Conservation (phyloP, 2,797 vertebrate species). For the Lindbergichthys nudifrons region DNA sequence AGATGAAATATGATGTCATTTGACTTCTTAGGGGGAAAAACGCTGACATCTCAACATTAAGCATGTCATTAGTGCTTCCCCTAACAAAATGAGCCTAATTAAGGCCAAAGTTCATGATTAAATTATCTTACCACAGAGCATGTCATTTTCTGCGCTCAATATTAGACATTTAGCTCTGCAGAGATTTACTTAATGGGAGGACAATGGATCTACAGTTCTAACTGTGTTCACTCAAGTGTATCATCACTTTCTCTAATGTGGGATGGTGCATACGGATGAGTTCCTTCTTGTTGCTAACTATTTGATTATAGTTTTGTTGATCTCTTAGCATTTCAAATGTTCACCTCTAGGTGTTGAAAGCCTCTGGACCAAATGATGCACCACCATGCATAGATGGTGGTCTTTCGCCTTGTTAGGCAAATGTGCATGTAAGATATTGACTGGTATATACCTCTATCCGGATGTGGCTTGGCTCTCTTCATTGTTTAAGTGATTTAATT, state of each 20-base stretch:
- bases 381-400: slow-evolving; percentile 30
- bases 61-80: slow-evolving; percentile 64
- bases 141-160: slow-evolving; percentile 46
- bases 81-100: slow-evolving; percentile 70
- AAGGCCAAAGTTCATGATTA: slow-evolving; percentile 60
- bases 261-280: neutral
- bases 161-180: slow-evolving; percentile 57
- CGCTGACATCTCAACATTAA: slow-evolving; percentile 55
- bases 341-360: slow-evolving; percentile 40
- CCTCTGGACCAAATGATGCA: slow-evolving; percentile 28
- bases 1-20: slow-evolving; percentile 52
- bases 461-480: slow-evolving; percentile 58
- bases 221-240: slow-evolving; percentile 43
- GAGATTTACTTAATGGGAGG: slow-evolving; percentile 59
- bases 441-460: slow-evolving; percentile 44
- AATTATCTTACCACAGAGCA: slow-evolving; percentile 58
- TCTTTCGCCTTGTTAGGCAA: slow-evolving; percentile 38
- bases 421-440: slow-evolving; percentile 59
- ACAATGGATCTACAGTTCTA: slow-evolving; percentile 55
- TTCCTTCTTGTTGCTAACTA: too few relatives aligned
- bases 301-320: neutral
- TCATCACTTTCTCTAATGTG: slow-evolving; percentile 39
- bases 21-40: slow-evolving; percentile 37
- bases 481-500: slow-evolving; percentile 79
- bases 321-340: neutral